Evolutionary conservation across 2,113 vertebrate genomes (phyloP), one percentile per base, ranked within the genome.

Genomic region (Cricetomys ansorgei): DNA sequence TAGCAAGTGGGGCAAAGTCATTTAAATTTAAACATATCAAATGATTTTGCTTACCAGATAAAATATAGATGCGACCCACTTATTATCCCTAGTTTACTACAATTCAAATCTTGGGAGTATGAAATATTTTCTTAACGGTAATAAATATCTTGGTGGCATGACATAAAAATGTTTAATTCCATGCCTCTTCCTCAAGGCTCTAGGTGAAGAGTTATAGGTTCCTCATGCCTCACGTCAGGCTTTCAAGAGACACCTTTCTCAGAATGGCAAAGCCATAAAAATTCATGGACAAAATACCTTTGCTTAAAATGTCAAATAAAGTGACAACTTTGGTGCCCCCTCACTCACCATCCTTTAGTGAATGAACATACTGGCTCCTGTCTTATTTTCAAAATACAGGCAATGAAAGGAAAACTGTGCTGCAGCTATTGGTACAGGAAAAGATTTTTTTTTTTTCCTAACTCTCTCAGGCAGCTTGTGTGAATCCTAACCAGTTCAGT

Each of bases 21-120:
- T 65, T 45, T 88, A 37, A 80, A 85, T 43, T 88, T 2, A 86
- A 94, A 80, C 23, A 43, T 25, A 73, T 31, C 31, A 79, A 88
- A 72, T 12, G 50, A 69, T 65, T 62, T 62, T 70, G 17, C 9
- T 92, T 37, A 65, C 17, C 75, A 80, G 64, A 55, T 65, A 95
- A 88, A 88, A 94, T 6, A 88, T 79, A 72, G 2, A 29, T 0
- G 0, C 16, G 90, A 55, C 5, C 11, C 6, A 80, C 6, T 7
- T 50, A n/a, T 69, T 12, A 85, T 29, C 5, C 3, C 23, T 31
- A 34, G 29, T n/a, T 27, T 40, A 16, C 17, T 9, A 13, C 31
- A 16, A 40, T 2, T n/a, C 45, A 13, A 16, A 81, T 4, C 4
- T 0, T 0, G 10, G 19, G 37, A 8, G 6, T 31, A 1, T 29